Evolutionary conservation across 2,888 invertebrate species (phyloP).

Genomic region (Clepsis dumicolana): DNA sequence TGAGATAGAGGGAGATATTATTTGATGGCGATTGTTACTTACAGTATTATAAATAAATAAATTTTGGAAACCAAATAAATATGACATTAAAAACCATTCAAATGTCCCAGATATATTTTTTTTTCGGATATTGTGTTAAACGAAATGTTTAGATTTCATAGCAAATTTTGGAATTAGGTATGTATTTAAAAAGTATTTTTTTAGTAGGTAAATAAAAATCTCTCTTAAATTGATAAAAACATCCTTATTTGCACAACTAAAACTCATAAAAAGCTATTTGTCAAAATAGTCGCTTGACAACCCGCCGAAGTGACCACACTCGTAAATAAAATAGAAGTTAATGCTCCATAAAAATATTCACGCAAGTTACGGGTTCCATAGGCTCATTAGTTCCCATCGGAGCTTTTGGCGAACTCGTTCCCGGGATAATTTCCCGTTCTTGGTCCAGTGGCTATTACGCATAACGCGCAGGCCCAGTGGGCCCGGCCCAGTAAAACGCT

Average conservation of each 20-base stretch:
- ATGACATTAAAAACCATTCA: too few species aligned
- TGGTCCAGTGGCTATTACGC: constrained; percentile 74
- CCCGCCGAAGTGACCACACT: constrained; percentile 74
- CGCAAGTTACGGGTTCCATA: constrained; percentile 75
- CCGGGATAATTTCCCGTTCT: constrained; percentile 81
- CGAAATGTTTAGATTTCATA: too few species aligned
- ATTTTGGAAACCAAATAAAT: too few species aligned
- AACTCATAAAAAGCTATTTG: constrained; percentile 43
- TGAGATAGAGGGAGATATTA: background rate
- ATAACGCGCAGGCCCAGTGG: constrained; percentile 64
- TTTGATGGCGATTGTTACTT: background rate
- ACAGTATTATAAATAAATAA: background rate
- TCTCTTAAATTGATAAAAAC: background rate
- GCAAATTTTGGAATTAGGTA: too few species aligned
- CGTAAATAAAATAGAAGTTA: constrained; percentile 76
- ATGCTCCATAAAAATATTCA: constrained; percentile 78
- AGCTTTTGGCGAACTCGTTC: constrained; percentile 81
- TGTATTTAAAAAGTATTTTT: too few species aligned
- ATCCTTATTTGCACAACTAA: constrained; percentile 12
- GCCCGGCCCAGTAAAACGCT: constrained; percentile 71
- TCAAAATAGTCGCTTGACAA: constrained; percentile 56
- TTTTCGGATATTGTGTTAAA: too few species aligned
- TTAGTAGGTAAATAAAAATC: constrained; percentile 4
- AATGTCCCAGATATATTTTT: too few species aligned
- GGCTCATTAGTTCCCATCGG: constrained; percentile 80